Base-by-base conservation (phyloP, 1,140 invertebrate species). In the Zelostemma sp. region DNA sequence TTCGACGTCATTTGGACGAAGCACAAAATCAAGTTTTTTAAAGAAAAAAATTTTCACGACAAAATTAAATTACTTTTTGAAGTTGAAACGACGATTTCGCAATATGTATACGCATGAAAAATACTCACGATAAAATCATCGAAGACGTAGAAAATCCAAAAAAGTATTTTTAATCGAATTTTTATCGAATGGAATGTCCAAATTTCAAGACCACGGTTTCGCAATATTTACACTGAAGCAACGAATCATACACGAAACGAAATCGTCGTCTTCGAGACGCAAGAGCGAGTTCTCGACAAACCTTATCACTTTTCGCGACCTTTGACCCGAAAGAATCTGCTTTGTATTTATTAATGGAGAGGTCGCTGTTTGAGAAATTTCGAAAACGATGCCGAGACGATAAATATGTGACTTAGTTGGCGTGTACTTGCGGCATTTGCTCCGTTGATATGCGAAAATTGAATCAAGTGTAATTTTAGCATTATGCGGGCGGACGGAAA, bases 401-500 rank as follows among this genome's bases (percentile, higher is more conserved):
- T 28, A 51, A 45, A 62, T 54, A n/a, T n/a, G n/a, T n/a, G n/a
- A n/a, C n/a, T n/a, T 67, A 60, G 55, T 45, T 60, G 46, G 45
- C 19, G 48, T 47, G 50, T 46, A 67, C 40, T 58, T 55, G 49
- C 47, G 19, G 54, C 14, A 38, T 55, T 59, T 55, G 43, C 59
- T 64, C 61, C 41, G 33, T 69, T 72, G 58, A 47, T 41, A 51
- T 65, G 60, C 66, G 69, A 72, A 74, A 75, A 78, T 74, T 75
- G 69, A 75, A 78, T 75, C 72, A 73, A 75, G 68, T 68, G 72
- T 68, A 65, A 78, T 75, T 64, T 75, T 75, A 57, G 75, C 73
- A 72, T 72, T 68, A 74, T 75, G 72, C 72, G 73, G 72, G 76
- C 76, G 76, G 76, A 78, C 70, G 76, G 70, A 78, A 74, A 75